Percentiles rank a stretch among this genome's conserved stretches.
These are phyloP conservation scores for Ridgeia piscesae DNA, from an alignment of 1,140 invertebrate genomes.

Conservation along the genomic window DNA sequence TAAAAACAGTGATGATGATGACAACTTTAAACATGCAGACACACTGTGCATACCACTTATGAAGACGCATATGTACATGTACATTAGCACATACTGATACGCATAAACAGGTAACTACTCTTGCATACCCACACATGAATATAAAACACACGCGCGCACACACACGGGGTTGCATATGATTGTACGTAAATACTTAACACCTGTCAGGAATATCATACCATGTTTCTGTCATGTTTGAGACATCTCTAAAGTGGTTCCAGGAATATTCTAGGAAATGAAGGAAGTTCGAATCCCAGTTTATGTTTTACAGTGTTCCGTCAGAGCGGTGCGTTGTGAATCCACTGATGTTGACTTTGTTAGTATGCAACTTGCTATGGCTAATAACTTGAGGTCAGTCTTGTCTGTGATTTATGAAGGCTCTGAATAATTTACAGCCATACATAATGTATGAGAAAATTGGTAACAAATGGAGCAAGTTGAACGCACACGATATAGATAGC, in stretches of 20 bases:
- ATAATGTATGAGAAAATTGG: neutral
- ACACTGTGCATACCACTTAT: no score
- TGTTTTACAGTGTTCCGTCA: neutral
- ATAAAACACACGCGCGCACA: neutral
- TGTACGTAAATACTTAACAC: neutral
- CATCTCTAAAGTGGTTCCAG: neutral
- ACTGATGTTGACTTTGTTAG: neutral
- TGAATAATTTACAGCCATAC: neutral
- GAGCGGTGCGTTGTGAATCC: neutral
- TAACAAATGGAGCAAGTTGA: neutral
- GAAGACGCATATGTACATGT: neutral
- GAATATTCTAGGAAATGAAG: neutral
- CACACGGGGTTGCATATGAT: neutral
- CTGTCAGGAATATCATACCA: neutral
- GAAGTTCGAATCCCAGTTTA: neutral
- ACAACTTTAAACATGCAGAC: neutral
- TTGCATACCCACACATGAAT: neutral
- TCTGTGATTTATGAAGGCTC: neutral
- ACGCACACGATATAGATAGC: neutral
- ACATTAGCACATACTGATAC: neutral
- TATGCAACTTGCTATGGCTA: neutral
- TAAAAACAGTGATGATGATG: neutral
- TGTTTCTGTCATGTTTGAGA: neutral
- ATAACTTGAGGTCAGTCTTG: neutral
- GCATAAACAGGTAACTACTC: neutral